Percentiles rank a stretch among this genome's conserved stretches.
These are phyloP conservation scores for Characodon lateralis DNA, from an alignment of 2,797 vertebrate species.

Conservation along the genomic window DNA sequence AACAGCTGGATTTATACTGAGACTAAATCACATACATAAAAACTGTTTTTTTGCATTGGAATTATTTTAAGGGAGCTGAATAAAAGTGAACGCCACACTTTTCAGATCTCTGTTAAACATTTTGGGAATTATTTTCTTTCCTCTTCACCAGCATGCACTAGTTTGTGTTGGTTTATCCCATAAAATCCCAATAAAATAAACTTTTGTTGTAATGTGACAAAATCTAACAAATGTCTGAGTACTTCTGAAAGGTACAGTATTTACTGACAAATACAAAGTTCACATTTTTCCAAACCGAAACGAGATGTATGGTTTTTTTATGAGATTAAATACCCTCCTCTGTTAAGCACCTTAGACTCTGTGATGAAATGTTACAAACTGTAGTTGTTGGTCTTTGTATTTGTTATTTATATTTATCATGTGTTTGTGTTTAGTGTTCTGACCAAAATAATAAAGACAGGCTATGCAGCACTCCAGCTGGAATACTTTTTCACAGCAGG, in stretches of 20 bases:
- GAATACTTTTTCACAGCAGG: slow-evolving; percentile 99
- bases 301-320: too few species aligned
- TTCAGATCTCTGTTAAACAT: not conserved
- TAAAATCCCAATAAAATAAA: not conserved
- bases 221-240: not conserved
- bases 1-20: too few species aligned
- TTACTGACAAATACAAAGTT: too few species aligned
- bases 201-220: not conserved
- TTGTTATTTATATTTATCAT: not conserved
- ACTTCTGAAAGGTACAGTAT: too few species aligned
- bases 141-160: not conserved
- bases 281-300: too few species aligned
- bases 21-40: too few species aligned
- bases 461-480: slow-evolving; percentile 94
- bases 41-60: too few species aligned
- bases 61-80: too few species aligned
- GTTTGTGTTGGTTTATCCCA: not conserved
- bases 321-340: not conserved
- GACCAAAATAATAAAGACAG: slow-evolving; percentile 98
- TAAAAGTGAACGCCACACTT: too few species aligned
- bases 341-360: not conserved
- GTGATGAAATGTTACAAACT: not conserved
- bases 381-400: not conserved
- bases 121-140: not conserved
- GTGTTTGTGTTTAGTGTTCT: slow-evolving; percentile 81